phyloP scores from a whole-genome alignment of 1,140 invertebrate species.

The Caenorhabditis elegans region WBcel235 BX284606.5:4937501-4938000 shows the following conservation, averaged over 20 bases:
- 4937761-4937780: not conserved
- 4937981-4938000: not conserved
- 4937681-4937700: not conserved
- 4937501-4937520: no score
- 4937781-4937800: not conserved
- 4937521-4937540: no score
- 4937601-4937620: not conserved
- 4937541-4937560: no score
- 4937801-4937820: not conserved
- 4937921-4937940: constrained; percentile 26
- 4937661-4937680: constrained; percentile 31
- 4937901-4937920: constrained; percentile 27
- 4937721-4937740: constrained; percentile 17
- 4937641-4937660: constrained; percentile 26
- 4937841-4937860: constrained; percentile 24
- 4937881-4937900: constrained; percentile 31
- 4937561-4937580: not conserved
- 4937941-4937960: not conserved
- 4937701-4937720: constrained; percentile 26
- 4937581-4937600: constrained; percentile 18
- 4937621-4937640: constrained; percentile 12
- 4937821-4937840: not conserved
- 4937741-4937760: not conserved
- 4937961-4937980: not conserved
- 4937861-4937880: constrained; percentile 22